phyloP scores from a whole-genome alignment of 1,140 invertebrate species.

The Cydia amplana region DNA sequence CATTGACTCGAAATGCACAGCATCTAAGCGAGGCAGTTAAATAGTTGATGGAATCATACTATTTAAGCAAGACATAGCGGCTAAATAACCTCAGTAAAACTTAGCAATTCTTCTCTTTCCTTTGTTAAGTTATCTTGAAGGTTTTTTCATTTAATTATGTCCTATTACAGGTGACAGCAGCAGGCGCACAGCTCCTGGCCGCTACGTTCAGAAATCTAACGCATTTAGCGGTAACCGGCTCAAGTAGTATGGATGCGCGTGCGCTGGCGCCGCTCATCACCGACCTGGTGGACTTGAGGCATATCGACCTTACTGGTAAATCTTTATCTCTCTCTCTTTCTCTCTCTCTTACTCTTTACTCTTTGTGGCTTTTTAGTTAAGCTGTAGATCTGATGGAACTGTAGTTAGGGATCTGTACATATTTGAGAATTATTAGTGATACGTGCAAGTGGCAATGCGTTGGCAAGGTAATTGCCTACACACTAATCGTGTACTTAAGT shows the following conservation, averaged over 20 bases:
- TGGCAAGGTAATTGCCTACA: not conserved
- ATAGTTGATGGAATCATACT: too few relatives aligned
- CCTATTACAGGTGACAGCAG: slow-evolving; percentile 56
- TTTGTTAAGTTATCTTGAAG: too few relatives aligned
- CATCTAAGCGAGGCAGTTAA: too few relatives aligned
- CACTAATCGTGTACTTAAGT: slow-evolving; percentile 10
- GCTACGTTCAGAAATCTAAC: slow-evolving; percentile 66
- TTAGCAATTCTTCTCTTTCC: too few relatives aligned
- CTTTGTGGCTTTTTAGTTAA: too few relatives aligned
- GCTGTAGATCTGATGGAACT: too few relatives aligned
- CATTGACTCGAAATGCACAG: too few relatives aligned
- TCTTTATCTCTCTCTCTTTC: too few relatives aligned
- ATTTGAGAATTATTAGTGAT: not conserved
- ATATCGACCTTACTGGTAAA: slow-evolving; percentile 70
- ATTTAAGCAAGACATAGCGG: too few relatives aligned
- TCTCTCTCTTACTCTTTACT: too few relatives aligned
- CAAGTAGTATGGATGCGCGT: slow-evolving; percentile 63
- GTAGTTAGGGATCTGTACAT: too few relatives aligned
- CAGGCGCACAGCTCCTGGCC: slow-evolving; percentile 60
- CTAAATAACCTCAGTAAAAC: too few relatives aligned
- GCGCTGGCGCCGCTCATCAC: slow-evolving; percentile 64
- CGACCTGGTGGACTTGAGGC: slow-evolving; percentile 65
- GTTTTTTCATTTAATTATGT: not conserved
- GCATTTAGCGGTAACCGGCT: slow-evolving; percentile 62
- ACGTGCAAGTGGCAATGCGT: not conserved